These are phyloP conservation scores for Caenorhabditis sp. DNA, from an alignment of 2,888 invertebrate species.

Conservation along the genomic window DNA sequence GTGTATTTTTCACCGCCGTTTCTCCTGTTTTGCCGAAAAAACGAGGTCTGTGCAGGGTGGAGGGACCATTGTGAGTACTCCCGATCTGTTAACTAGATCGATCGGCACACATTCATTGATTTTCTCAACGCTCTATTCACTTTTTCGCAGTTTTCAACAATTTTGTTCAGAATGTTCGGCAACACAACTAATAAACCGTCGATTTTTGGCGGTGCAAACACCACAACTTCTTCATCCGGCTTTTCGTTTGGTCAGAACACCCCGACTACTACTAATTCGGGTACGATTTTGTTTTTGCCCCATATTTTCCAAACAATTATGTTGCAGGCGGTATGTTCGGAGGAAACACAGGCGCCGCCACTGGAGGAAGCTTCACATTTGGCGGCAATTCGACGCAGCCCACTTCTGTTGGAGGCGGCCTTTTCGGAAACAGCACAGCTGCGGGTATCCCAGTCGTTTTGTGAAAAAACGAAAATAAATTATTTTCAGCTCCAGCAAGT, in stretches of 20 bases:
- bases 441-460: not conserved
- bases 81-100: no score
- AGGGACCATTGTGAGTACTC: no score
- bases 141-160: no score
- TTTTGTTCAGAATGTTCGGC: conserved; percentile 49
- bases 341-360: not conserved
- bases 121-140: no score
- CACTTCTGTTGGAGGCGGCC: not conserved
- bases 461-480: no score
- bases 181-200: conserved; percentile 20
- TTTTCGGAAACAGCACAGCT: conserved; percentile 8
- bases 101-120: no score
- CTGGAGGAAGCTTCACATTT: no score
- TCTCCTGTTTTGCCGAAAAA: no score
- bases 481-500: not conserved
- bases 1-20: no score
- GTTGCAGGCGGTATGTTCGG: conserved; percentile 26
- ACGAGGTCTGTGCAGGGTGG: no score
- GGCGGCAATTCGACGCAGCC: not conserved
- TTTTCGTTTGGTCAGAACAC: conserved; percentile 37
- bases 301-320: conserved; percentile 2
- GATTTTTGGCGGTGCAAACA: conserved; percentile 27
- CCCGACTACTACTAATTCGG: conserved; percentile 9
- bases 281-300: not conserved
- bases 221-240: conserved; percentile 35